phyloP scores from a whole-genome alignment of 2,888 invertebrate genomes.

The Metallyticus violacea region DNA sequence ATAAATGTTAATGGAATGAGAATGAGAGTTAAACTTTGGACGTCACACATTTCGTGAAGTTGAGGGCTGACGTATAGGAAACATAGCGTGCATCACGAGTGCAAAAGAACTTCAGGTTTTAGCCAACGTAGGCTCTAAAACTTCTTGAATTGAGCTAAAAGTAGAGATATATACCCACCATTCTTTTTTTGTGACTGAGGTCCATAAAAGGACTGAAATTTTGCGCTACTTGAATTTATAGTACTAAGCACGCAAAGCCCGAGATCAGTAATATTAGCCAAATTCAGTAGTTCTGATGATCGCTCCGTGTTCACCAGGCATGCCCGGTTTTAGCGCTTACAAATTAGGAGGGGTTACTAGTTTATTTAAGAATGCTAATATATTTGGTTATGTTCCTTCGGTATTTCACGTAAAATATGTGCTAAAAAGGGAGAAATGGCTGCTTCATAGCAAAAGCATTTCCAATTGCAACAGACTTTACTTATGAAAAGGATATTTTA shows the following conservation, averaged over 20 bases:
- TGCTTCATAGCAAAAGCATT: no score
- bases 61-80: neutral
- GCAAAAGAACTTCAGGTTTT: neutral
- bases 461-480: no score
- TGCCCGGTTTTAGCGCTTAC: no score
- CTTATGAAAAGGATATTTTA: no score
- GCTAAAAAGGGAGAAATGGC: no score
- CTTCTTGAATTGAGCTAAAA: neutral
- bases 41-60: neutral
- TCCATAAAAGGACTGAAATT: neutral
- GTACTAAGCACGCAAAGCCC: neutral
- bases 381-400: no score
- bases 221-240: neutral
- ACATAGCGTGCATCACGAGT: neutral
- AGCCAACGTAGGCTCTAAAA: neutral
- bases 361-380: no score
- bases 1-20: neutral
- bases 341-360: no score
- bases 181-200: neutral
- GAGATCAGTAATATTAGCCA: neutral
- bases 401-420: no score
- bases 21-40: neutral
- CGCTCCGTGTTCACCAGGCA: no score
- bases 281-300: no score
- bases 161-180: neutral